Percentiles rank a stretch among this genome's conserved stretches.
Evolutionary conservation across 2,113 vertebrate genomes (phyloP).

Genomic region (Stercorarius parasiticus): DNA sequence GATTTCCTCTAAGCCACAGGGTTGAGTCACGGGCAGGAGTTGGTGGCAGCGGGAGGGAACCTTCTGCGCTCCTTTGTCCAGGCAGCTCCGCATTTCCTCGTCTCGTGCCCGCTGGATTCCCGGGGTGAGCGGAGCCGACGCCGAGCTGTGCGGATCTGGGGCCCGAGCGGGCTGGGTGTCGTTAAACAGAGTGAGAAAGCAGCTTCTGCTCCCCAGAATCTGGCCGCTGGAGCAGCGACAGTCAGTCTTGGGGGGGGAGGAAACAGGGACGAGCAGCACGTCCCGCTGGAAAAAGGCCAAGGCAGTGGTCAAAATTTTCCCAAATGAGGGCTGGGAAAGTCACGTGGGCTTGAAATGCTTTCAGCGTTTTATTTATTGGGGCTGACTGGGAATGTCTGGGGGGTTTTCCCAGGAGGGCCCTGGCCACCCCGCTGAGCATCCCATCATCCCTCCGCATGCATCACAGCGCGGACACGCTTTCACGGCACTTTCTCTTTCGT

Average conservation of each 20-base stretch:
- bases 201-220: neutral
- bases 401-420: neutral
- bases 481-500: neutral
- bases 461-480: neutral
- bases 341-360: neutral
- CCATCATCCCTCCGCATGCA: neutral
- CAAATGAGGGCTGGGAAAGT: neutral
- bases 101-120: neutral
- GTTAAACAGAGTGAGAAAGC: neutral
- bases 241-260: neutral
- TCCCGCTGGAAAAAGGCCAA: neutral
- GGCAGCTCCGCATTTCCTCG: neutral
- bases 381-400: neutral
- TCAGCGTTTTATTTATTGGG: neutral
- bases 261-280: neutral
- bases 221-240: accelerated
- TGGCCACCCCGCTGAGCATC: accelerated
- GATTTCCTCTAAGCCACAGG: neutral
- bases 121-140: neutral
- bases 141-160: neutral
- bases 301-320: neutral
- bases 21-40: neutral
- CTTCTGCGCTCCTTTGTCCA: no score
- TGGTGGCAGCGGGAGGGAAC: neutral
- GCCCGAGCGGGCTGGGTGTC: neutral